These are phyloP conservation scores for Odontamblyopus lacepedii DNA, from an alignment of 2,797 vertebrate genomes.

Conservation along the genomic window DNA sequence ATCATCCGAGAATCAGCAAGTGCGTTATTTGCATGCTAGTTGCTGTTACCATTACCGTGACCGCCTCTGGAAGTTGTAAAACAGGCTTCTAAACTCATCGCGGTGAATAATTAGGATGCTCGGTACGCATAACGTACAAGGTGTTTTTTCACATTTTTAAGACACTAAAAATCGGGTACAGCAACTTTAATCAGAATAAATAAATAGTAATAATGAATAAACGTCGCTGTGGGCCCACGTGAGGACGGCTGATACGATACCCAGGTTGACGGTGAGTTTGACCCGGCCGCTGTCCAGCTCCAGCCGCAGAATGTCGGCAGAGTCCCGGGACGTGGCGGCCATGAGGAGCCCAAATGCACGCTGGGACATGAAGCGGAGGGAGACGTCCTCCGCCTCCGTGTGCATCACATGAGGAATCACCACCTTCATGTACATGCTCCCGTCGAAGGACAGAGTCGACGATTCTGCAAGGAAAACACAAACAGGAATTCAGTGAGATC, in stretches of 20 bases:
- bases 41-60: too few species aligned
- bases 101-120: too few species aligned
- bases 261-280: conserved; percentile 97
- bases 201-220: not conserved
- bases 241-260: conserved; percentile 84
- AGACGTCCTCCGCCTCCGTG: conserved; percentile 95
- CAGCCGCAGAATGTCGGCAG: conserved; percentile 90
- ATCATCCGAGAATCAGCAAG: too few species aligned
- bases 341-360: conserved; percentile 92
- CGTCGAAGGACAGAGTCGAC: conserved; percentile 92
- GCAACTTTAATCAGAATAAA: too few species aligned
- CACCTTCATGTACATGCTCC: conserved; percentile 99
- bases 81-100: too few species aligned
- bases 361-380: conserved; percentile 96
- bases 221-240: conserved; percentile 10
- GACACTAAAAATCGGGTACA: too few species aligned
- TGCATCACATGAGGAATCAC: conserved; percentile 92
- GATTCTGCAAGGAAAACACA: conserved; percentile 81
- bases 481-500: not conserved
- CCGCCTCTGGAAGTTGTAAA: too few species aligned
- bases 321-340: conserved; percentile 93
- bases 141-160: too few species aligned
- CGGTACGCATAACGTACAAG: too few species aligned
- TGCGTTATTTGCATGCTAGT: too few species aligned
- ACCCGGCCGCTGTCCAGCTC: conserved; percentile 94